Evolutionary conservation across 1,140 invertebrate species (phyloP), one percentile per base, ranked within the genome.

Genomic region (Dryas iulia): DNA sequence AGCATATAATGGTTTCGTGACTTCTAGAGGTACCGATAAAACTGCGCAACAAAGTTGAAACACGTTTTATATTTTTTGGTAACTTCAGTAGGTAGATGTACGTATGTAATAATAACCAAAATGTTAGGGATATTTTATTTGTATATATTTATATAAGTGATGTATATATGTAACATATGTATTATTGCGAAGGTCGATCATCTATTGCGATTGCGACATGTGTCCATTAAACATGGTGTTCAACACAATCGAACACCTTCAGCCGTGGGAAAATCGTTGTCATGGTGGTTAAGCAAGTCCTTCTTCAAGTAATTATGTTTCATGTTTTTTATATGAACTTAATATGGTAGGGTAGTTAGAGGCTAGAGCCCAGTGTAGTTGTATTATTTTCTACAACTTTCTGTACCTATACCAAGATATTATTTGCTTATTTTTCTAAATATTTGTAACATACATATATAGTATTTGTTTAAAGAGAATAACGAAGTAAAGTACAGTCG

Each of bases 31-130:
- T 56, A 63, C 53, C 54, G 33, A 68, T 56, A 18, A 74, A 79
- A 87, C 81, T 88, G 84, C 87, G 87, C 85, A 90, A 75, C 65
- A 31, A 64, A 47, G 21, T 35, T 31, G 30, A 47, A 69, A 69
- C 28, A 26, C 24, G 6, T 56, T 53, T 18, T 28, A 25, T 26
- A 53, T 3, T 14, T 31, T 58, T 47, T 47, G 39, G 18, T 21
- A 8, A 10, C 3, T 14, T 10, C 39, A 21, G 18, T 47, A 47
- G 3, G 3, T 31, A 31, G 10, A 28, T 28, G 2, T 7, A n/a
- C n/a, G n/a, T n/a, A n/a, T n/a, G n/a, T n/a, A 47, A 21, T 21
- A 21, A 21, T 3, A 47, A 21, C 6, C 14, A 47, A 21, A 2
- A 21, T 47, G 1, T 47, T 18, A 18, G n/a, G n/a, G 7, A 18